Evolutionary conservation across 1,140 invertebrate species (phyloP), one percentile per base, ranked within the genome.

Genomic region (Daktulosphaira vitifoliae): DNA sequence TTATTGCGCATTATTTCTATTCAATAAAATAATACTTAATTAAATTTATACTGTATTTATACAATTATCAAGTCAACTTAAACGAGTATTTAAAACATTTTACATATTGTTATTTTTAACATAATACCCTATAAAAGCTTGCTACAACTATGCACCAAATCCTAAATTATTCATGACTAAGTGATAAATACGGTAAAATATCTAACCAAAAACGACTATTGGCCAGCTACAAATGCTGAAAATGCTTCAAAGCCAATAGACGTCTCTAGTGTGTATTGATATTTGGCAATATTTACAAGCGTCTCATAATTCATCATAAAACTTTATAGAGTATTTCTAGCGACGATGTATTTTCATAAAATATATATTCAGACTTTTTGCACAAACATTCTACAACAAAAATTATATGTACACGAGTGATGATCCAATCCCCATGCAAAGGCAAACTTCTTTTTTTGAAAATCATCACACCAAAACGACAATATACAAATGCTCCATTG

Each of bases 331-430:
- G n/a, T 62, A 62, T 48, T 62, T 62, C 56, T 62, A 62, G 42
- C 56, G 56, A 62, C 56, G 56, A 62, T 62, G 42, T 62, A 46
- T 62, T 48, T 42, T 46, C 46, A 42, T 25, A 62, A n/a, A 44
- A n/a, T n/a, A 7, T 37, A 37, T 46, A 46, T 62, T 39, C 44
- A 46, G 23, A 62, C 16, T 20, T 46, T 62, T 62, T 62, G 56
- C 56, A 48, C 56, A 62, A 62, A 62, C 56, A 62, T 62, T 62
- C 56, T 62, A 62, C 56, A 62, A 62, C 56, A 62, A 62, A 62
- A 62, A 62, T 62, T 62, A 62, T 59, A 59, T 62, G 56, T 62
- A 62, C 56, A 62, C 56, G 56, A 48, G 56, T 62, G 56, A 62
- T 62, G 56, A 62, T 62, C 56, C 56, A 62, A 62, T 62, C 42